These are phyloP conservation scores for Chironex yamaguchii DNA, from an alignment of 30 jellyfish, hydroid and myxozoan genomes.

Conservation along the genomic window DNA sequence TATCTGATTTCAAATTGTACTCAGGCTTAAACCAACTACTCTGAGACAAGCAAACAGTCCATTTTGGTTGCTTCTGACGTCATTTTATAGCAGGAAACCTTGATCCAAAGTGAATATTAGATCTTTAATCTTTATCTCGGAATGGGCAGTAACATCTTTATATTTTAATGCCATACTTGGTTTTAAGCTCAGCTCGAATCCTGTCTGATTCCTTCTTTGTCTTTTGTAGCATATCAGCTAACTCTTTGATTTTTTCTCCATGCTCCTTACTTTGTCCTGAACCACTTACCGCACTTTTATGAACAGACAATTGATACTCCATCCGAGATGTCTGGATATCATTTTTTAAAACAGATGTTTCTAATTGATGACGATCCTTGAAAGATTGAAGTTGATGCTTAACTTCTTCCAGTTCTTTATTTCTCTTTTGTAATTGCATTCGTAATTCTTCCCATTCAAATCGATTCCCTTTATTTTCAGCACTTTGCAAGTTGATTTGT, in stretches of 20 bases:
- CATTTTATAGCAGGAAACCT: no score
- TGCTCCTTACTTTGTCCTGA: background rate
- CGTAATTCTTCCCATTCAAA: background rate
- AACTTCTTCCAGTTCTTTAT: background rate
- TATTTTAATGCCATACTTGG: background rate
- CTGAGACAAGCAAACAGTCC: no score
- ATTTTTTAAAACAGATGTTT: background rate
- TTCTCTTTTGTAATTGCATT: background rate
- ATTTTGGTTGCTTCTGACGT: no score
- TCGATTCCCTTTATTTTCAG: background rate
- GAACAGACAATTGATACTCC: background rate
- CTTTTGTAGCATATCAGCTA: no score
- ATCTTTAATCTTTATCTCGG: no score
- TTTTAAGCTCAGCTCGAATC: background rate
- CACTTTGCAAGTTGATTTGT: background rate
- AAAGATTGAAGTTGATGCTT: background rate
- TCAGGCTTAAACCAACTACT: no score
- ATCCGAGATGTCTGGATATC: background rate
- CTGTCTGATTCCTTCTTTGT: background rate
- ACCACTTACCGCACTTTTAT: background rate
- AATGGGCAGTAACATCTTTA: no score
- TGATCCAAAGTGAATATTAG: no score
- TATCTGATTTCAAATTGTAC: no score
- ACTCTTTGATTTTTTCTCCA: background rate
- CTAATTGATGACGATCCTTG: background rate